Conservation (phyloP, 2,797 vertebrate genomes). For the Lagodon rhomboides region DNA sequence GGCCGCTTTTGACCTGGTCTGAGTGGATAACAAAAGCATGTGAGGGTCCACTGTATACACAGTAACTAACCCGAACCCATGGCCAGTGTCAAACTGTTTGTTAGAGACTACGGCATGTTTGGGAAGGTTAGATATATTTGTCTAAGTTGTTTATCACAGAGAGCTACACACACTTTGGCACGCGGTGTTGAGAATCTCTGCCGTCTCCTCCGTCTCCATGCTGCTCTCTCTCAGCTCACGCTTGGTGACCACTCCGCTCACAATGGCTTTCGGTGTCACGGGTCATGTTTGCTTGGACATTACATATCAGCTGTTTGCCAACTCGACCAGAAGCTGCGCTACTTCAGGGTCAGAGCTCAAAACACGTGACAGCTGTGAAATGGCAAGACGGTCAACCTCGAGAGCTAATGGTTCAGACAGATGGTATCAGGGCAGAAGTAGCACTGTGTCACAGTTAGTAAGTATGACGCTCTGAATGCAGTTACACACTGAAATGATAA, state of each 20-base stretch:
- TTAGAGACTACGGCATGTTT: slow-evolving; percentile 21
- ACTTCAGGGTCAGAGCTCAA: slow-evolving; percentile 41
- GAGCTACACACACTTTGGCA: not conserved
- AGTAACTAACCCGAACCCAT: not conserved
- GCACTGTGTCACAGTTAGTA: not conserved
- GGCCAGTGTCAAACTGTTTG: not conserved
- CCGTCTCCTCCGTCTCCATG: not conserved
- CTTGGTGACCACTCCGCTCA: slow-evolving; percentile 7
- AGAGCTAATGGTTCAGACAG: not conserved
- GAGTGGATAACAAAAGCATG: not conserved
- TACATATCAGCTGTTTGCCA: slow-evolving; percentile 42
- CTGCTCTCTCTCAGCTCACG: not conserved
- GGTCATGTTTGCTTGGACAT: slow-evolving; percentile 60
- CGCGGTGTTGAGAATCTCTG: not conserved
- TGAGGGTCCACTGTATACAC: not conserved
- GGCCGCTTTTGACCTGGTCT: not conserved
- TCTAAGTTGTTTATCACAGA: not conserved
- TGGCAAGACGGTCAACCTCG: not conserved
- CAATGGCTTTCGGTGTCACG: slow-evolving; percentile 37
- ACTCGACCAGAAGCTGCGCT: slow-evolving; percentile 10
- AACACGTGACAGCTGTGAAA: not conserved
- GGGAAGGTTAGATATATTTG: not conserved
- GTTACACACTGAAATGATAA: no score
- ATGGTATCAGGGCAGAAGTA: slow-evolving; percentile 5
- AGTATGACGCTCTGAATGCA: not conserved